Evolutionary conservation across 2,113 vertebrate genomes (phyloP), one percentile per base, ranked within the genome.

Genomic region (Eurypyga helias): DNA sequence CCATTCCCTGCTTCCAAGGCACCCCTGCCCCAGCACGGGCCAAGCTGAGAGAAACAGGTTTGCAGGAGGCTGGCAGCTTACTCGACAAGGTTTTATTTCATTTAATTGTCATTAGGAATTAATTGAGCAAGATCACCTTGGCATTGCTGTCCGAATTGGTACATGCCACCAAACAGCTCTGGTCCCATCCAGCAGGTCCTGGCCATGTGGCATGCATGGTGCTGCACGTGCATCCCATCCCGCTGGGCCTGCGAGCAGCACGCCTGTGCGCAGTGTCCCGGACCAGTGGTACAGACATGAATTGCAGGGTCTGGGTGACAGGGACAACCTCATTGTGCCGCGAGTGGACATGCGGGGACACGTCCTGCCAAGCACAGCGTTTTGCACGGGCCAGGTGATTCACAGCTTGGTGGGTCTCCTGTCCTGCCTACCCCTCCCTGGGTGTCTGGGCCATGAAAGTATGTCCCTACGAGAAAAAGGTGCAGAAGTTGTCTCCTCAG

Each of bases 351-450:
- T 77, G 26, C 7, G 5, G 20, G 58, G 6, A 62, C 17, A 1
- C 34, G 48, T 9, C 29, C 49, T 64, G 58, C 58, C 9, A 16
- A n/a, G 19, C 8, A 0, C 0, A 1, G 18, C 1, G 1, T 65
- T 54, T 69, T 62, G 38, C 58, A 24, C 1, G 9, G 70, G 31
- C 14, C 48, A 52, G 36, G 10, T 64, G 26, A 52, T 52, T 48
- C 38, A 36, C 31, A 38, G 1, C 14, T 19, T 48, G 18, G 2
- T 75, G 18, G 29, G 46, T 89, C 38, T 82, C 21, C 61, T 65
- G 38, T 48, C 24, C 58, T 85, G 26, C 73, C 49, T 64, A 9
- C 21, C 7, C 2, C 2, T 26, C 33, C 33, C 1, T 2, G 25
- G 13, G 7, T 31, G 41, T n/a, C 36, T 45, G 46, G 24, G 26